Evolutionary conservation across 2,113 vertebrate species (phyloP), one percentile per base, ranked within the genome.

Genomic region (Sprattus sprattus): DNA sequence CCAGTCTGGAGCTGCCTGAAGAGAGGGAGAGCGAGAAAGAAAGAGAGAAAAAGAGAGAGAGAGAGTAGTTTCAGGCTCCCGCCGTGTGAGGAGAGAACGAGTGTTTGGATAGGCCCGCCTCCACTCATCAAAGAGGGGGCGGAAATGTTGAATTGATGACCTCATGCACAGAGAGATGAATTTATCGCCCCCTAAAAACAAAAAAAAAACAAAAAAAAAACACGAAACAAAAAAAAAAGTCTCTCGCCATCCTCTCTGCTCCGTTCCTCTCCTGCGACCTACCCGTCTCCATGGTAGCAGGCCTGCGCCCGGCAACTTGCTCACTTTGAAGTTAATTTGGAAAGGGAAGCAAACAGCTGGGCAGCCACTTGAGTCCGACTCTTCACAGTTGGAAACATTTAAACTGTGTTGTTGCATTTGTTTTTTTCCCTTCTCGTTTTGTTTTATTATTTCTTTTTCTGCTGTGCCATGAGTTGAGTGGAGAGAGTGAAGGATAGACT

Each of bases 71-170:
- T 87, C 54, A 83, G 88, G 83, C 89, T 89, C 90, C 90, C 75
- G 89, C 88, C 90, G 90, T 13, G 44, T 88, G 86, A 88, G 89
- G 90, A 87, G 81, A 88, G 82, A 87, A 84, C 85, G 82, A 81
- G 82, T 93, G 93, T 94, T 94, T 94, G 91, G 92, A 91, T 91
- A 91, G 89, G 88, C 92, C 89, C 87, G 84, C 90, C 85, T 90
- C 32, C 82, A 89, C 95, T 97, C 95, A 96, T 97, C 96, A 94
- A 95, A 95, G 83, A 64, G 95, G 90, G 91, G 89, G 89, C 92
- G 91, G 94, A 96, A 96, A 97, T 94, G 93, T 94, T 93, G 95
- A 97, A 97, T 97, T 96, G 96, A 96, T 98, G 96, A 96, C 95
- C 97, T 97, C 95, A 95, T 95, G 95, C 94, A 93, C 95, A 91